phyloP scores from a whole-genome alignment of 1,140 invertebrate genomes.

The Dendroctonus ponderosae region DNA sequence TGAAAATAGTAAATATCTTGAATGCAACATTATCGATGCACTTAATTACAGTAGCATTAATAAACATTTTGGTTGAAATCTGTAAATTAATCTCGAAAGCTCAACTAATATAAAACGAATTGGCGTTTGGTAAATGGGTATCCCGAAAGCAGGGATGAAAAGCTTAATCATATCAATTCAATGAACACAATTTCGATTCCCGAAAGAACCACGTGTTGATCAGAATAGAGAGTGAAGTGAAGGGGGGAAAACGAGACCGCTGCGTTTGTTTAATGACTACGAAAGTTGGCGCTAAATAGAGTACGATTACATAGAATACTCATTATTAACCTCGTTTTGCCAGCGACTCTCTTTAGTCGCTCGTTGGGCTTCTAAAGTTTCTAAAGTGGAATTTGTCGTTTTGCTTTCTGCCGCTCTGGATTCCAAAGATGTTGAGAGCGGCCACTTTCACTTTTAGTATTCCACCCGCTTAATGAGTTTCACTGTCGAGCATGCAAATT shows the following conservation, averaged over 20 bases:
- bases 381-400: constrained; percentile 15
- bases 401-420: constrained; percentile 5
- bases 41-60: too few relatives aligned
- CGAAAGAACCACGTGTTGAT: constrained; percentile 21
- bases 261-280: constrained; percentile 23
- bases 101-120: too few relatives aligned
- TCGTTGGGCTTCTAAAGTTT: constrained; percentile 14
- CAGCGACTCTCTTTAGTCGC: constrained; percentile 8
- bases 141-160: too few relatives aligned
- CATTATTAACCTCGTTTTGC: constrained; percentile 23
- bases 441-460: constrained; percentile 20
- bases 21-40: too few relatives aligned
- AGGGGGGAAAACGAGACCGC: not conserved
- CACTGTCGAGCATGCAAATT: too few relatives aligned
- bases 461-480: constrained; percentile 14
- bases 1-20: too few relatives aligned
- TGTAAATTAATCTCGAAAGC: too few relatives aligned
- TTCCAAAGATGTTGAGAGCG: constrained; percentile 7
- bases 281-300: constrained; percentile 31
- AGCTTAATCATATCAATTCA: too few relatives aligned
- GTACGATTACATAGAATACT: constrained; percentile 31
- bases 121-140: too few relatives aligned
- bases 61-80: too few relatives aligned
- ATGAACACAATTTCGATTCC: too few relatives aligned
- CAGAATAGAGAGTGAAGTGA: constrained; percentile 5